Evolutionary conservation across 2,888 invertebrate genomes (phyloP).

Genomic region (Drosophila fulvimacula): DNA sequence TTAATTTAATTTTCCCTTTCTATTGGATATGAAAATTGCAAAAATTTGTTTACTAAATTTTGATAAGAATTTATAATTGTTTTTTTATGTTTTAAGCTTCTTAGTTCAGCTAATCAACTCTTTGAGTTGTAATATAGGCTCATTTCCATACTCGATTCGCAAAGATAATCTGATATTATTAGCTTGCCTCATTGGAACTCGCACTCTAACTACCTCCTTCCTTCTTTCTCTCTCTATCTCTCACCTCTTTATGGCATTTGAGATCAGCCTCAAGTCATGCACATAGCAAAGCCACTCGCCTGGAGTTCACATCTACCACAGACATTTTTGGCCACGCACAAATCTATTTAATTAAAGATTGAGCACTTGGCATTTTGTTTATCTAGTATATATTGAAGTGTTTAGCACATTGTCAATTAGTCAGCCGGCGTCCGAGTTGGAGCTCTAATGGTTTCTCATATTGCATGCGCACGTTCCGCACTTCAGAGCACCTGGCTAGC

Average conservation of each 20-base stretch:
- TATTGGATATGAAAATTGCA: no score
- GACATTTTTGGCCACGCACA: background rate
- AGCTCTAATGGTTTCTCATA: conserved; percentile 28
- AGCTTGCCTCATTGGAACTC: background rate
- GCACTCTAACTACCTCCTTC: no score
- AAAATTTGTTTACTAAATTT: no score
- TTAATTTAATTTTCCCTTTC: no score
- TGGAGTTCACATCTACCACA: background rate
- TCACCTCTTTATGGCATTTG: background rate
- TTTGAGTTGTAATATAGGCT: no score
- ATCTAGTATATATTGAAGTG: conserved; percentile 19
- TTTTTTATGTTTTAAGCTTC: no score
- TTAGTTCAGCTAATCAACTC: no score
- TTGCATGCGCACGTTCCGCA: conserved; percentile 11
- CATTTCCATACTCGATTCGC: background rate
- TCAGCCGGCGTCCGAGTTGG: conserved; percentile 13
- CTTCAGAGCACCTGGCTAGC: conserved; percentile 28
- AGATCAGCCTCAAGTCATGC: background rate
- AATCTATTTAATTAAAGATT: conserved; percentile 13
- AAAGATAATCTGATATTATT: background rate
- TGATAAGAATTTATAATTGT: no score
- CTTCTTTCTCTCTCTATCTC: background rate
- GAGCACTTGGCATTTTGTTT: conserved; percentile 56
- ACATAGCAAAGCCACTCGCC: background rate
- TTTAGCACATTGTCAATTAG: conserved; percentile 24